A percentile compares a stretch with the other conserved stretches of the same genome.
These are phyloP conservation scores for Sthenelais limicola DNA, from an alignment of 2,888 invertebrate species.

Conservation along the genomic window DNA sequence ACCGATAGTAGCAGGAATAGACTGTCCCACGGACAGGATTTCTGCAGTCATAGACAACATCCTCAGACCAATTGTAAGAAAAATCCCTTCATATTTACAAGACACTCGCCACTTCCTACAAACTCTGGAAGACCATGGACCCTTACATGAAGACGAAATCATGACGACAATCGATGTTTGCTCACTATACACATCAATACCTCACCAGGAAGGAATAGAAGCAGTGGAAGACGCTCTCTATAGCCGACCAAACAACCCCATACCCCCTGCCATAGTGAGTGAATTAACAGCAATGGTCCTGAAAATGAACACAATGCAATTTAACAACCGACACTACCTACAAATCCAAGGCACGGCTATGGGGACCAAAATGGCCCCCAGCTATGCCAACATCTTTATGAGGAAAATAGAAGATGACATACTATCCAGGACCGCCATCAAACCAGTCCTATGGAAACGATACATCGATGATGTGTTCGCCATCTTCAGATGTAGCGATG, in stretches of 20 bases:
- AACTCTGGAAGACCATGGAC: too few species aligned
- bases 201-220: constrained; percentile 1
- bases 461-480: constrained; percentile 25
- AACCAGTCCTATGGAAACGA: background rate
- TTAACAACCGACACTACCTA: background rate
- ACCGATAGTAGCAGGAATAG: too few species aligned
- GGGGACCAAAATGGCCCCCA: constrained; percentile 23
- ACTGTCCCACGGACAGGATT: too few species aligned
- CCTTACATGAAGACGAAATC: too few species aligned
- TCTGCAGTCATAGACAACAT: background rate
- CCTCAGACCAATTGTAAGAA: background rate
- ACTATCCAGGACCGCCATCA: background rate
- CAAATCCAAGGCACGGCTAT: constrained; percentile 23
- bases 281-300: constrained; percentile 1
- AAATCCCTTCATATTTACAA: background rate
- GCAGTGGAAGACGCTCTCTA: background rate
- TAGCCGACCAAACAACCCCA: too few species aligned
- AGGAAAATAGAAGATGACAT: background rate
- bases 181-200: constrained; percentile 1
- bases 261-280: too few species aligned
- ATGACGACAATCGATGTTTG: constrained; percentile 1
- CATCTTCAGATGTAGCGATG: background rate
- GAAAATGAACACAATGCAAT: background rate
- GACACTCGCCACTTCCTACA: background rate
- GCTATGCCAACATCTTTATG: constrained; percentile 24